Base-by-base conservation (phyloP, 1,140 invertebrate genomes). In the Diorhabda carinulata region DNA sequence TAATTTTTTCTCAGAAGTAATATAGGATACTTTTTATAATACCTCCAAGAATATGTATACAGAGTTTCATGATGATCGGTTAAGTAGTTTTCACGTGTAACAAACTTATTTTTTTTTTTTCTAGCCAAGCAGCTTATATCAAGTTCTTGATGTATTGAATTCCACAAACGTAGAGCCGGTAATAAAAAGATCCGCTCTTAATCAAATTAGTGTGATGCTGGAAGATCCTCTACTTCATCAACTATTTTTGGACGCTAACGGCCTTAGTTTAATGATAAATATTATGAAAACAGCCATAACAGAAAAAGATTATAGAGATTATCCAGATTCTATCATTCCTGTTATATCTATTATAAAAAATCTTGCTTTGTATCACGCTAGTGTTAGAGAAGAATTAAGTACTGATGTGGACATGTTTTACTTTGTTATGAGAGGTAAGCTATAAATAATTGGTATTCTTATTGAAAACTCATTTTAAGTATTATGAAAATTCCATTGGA, bases 241-340 rank as follows among this genome's bases (percentile, higher is more conserved):
- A 68, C 69, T 81, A 3, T 87, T 88, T 72, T 71, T 82, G 73
- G 72, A 83, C 43, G 77, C 80, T 3, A 72, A 81, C 42, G 80
- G 81, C 3, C 58, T 75, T n/a, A 73, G 80, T 5, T 74, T 80
- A 5, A 69, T 81, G 8, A 67, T 78, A 10, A 66, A 73, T 8
- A 45, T 74, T 76, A 82, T 80, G 76, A 83, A 82, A 69, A 79
- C 80, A 71, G 83, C 85, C 5, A 70, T 89, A 70, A 81, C 82
- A 69, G 86, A 88, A 62, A 83, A 84, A 43, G 86, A 89, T 75
- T 88, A 82, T 73, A 76, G 83, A 3, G 84, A 87, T 73, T 89
- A 88, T 80, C 86, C 88, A 2, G 89, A 90, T 76, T 88, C 86
- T 61, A 85, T 87, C 2, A 83, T 89, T 61, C 85, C 88, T 57